Conservation (phyloP, 2,113 vertebrate species). For the Stomatorhinus ivindoensis region DNA sequence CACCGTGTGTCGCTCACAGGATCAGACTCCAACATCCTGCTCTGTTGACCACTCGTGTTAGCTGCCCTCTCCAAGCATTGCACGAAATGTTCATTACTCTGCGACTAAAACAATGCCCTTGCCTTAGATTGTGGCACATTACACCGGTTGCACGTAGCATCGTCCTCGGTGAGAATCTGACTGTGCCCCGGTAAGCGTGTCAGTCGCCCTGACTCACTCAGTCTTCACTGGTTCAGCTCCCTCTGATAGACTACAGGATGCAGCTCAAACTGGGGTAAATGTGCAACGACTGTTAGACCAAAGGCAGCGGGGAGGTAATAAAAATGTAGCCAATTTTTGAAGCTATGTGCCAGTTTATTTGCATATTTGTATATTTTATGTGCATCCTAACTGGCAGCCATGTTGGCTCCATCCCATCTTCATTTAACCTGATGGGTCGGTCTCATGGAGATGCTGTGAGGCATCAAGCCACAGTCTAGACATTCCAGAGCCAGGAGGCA, state of each 20-base stretch:
- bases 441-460: neutral
- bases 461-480: neutral
- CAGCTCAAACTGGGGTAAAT: neutral
- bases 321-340: neutral
- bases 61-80: neutral
- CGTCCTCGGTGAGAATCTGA: conserved; percentile 33
- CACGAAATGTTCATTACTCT: conserved; percentile 8
- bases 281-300: neutral
- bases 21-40: neutral
- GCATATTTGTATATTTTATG: neutral
- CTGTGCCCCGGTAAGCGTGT: conserved; percentile 36
- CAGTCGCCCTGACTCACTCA: conserved; percentile 37
- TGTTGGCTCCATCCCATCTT: neutral
- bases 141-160: neutral
- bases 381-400: neutral
- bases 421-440: conserved; percentile 24
- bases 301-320: neutral
- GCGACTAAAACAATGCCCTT: conserved; percentile 14
- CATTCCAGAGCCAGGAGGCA: neutral
- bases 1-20: neutral
- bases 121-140: conserved; percentile 34
- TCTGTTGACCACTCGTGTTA: neutral
- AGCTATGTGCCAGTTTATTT: neutral
- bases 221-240: conserved; percentile 8
- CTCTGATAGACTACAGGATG: neutral